Evolutionary conservation across 2,113 vertebrate genomes (phyloP).

Genomic region (Daphoenositta chrysoptera): DNA sequence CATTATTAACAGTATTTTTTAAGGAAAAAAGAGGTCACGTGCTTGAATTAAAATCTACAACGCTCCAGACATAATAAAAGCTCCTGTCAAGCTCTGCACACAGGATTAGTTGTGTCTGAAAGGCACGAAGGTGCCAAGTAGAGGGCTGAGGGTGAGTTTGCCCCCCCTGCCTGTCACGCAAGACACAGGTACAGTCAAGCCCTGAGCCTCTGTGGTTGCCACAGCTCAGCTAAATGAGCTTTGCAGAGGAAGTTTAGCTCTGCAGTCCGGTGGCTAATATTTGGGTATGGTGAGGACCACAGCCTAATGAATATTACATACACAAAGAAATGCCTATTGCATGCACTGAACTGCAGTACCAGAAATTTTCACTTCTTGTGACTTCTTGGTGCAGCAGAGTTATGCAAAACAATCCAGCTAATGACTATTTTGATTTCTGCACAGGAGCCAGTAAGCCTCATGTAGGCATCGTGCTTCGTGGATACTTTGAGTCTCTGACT

Average conservation of each 20-base stretch:
- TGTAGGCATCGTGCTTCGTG: fast-evolving
- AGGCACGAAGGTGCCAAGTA: not conserved
- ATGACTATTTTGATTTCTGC: not conserved
- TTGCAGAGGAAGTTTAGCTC: not conserved
- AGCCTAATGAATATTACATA: not conserved
- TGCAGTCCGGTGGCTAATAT: not conserved
- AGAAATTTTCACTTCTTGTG: not conserved
- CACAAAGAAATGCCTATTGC: not conserved
- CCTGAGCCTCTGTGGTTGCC: not conserved
- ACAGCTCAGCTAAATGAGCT: not conserved
- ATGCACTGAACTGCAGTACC: not conserved
- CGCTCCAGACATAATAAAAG: not conserved
- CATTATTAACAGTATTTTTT: not conserved
- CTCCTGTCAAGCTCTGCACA: not conserved
- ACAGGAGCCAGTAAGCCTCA: not conserved
- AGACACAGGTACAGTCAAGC: not conserved
- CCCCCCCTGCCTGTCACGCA: not conserved
- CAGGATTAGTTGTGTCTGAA: not conserved
- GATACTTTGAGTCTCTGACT: not conserved
- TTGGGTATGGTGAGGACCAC: not conserved
- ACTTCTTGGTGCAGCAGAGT: not conserved
- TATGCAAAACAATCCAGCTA: not conserved
- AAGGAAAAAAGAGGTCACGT: not conserved
- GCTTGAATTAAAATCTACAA: not conserved
- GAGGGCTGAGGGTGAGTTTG: not conserved